A percentile compares a stretch with the other conserved stretches of the same genome.
phyloP scores from a whole-genome alignment of 2,797 vertebrate species.

The Merluccius polli region DNA sequence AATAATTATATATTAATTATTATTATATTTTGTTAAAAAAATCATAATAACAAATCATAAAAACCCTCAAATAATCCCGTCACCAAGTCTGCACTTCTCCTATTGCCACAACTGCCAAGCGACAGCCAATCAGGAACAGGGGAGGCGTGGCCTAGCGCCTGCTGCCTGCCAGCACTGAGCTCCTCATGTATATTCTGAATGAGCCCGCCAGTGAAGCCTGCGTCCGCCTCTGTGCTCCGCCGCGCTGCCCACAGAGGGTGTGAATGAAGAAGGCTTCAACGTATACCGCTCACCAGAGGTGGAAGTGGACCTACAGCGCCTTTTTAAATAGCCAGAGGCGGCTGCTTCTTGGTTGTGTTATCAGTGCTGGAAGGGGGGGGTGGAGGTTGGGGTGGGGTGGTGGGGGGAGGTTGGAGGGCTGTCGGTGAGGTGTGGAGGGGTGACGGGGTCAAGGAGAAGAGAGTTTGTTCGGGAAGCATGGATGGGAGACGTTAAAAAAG shows the following conservation, averaged over 20 bases:
- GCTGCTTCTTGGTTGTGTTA: neutral
- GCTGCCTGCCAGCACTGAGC: conserved; percentile 58
- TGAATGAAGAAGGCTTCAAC: conserved; percentile 40
- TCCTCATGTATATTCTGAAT: conserved; percentile 80
- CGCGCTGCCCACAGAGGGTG: conserved; percentile 43
- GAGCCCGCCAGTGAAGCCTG: conserved; percentile 54
- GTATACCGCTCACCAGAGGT: conserved; percentile 34
- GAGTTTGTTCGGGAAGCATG: neutral
- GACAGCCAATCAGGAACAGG: conserved; percentile 73
- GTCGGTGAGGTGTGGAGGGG: neutral
- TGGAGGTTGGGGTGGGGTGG: neutral
- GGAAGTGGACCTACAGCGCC: conserved; percentile 56
- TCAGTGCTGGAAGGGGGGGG: neutral
- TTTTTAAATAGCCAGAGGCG: conserved; percentile 27
- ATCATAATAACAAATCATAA: conserved; percentile 53
- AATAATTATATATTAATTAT: conserved; percentile 49
- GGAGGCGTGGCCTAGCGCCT: conserved; percentile 75
- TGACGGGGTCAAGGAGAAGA: neutral
- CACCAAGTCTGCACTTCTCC: conserved; percentile 53
- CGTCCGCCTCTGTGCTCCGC: conserved; percentile 10
- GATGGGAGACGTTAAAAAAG: neutral
- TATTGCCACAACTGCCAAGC: conserved; percentile 57
- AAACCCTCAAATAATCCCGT: conserved; percentile 62
- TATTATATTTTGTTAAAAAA: too few species aligned
- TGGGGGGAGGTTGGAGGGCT: neutral